Evolutionary conservation across 1,140 invertebrate species (phyloP), one percentile per base, ranked within the genome.

Genomic region (Bathynomus jamesi): DNA sequence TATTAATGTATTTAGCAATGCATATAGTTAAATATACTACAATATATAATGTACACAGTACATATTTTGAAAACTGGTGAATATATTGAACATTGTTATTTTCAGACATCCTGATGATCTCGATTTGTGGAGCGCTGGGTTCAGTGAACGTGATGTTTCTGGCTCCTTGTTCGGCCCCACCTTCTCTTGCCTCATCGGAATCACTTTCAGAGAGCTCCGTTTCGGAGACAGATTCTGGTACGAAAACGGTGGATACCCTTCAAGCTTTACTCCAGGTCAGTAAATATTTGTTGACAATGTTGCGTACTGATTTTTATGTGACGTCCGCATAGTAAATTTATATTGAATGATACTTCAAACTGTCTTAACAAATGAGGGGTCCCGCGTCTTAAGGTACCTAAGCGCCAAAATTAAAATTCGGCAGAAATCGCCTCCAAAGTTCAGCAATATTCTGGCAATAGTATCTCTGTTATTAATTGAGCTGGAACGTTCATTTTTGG

Each of bases 191-290:
- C 81, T 87, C 30, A 82, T 88, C 28, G 85, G 80, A 10, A 81
- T 82, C 67, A 86, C 87, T 72, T 87, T 88, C 78, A 80, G 81
- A 67, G 79, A 82, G 69, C 73, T 87, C 3, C 83, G 85, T 69
- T 79, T 80, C 76, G n/a, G 87, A 30, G 87, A 88, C 78, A 78
- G 87, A 30, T 88, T 86, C 79, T 88, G 85, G 83, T 88, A 85
- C 76, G 87, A 87, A 78, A 84, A 85, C 66, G 53, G 69, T 0
- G 78, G 79, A 25, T 78, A 70, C 70, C 79, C 80, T 0, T 79
- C 76, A 11, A 74, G 77, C 13, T 82, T 82, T 69, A 79, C 80
- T 13, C 77, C 71, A 65, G 80, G 81, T 82, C 70, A 78, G 73
- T 70, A n/a, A 0, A 8, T 3, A 24, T 11, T 10, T 10, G 31